Conservation (phyloP, 2,797 vertebrate genomes). For the Coilia nasus region DNA sequence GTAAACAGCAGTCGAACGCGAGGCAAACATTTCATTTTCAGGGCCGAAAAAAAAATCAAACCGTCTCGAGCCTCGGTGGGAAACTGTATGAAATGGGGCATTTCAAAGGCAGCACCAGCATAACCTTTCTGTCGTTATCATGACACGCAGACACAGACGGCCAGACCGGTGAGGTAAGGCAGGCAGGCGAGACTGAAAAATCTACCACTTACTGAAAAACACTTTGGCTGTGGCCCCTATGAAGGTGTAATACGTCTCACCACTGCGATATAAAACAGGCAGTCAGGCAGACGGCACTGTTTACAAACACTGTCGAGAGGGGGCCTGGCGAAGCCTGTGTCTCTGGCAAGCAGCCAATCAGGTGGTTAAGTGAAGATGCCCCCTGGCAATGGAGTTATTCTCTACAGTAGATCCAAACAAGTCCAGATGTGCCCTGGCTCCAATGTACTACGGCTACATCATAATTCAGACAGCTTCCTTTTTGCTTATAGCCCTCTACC, state of each 20-base stretch:
- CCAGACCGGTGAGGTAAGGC: background rate
- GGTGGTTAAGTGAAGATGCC: constrained; percentile 53
- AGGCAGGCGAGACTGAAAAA: background rate
- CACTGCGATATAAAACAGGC: background rate
- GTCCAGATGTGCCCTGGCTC: constrained; percentile 58
- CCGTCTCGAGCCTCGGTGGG: background rate
- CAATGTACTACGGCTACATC: background rate
- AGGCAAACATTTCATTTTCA: constrained; percentile 16
- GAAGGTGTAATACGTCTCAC: background rate
- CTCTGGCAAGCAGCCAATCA: constrained; percentile 51
- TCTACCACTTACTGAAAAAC: background rate
- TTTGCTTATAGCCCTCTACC: background rate
- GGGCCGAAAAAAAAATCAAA: background rate
- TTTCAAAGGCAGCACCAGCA: background rate
- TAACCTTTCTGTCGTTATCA: background rate
- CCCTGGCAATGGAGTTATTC: constrained; percentile 46
- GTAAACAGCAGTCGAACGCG: background rate
- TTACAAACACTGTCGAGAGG: constrained; percentile 59
- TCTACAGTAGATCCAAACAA: constrained; percentile 51
- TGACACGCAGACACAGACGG: background rate
- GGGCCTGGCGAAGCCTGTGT: constrained; percentile 52
- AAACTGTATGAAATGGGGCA: background rate
- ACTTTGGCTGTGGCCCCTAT: background rate
- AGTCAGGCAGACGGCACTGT: constrained; percentile 45
- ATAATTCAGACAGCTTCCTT: background rate